Base-by-base conservation (phyloP, 1,140 invertebrate species). In the Ctenoplectra terminalis region DNA sequence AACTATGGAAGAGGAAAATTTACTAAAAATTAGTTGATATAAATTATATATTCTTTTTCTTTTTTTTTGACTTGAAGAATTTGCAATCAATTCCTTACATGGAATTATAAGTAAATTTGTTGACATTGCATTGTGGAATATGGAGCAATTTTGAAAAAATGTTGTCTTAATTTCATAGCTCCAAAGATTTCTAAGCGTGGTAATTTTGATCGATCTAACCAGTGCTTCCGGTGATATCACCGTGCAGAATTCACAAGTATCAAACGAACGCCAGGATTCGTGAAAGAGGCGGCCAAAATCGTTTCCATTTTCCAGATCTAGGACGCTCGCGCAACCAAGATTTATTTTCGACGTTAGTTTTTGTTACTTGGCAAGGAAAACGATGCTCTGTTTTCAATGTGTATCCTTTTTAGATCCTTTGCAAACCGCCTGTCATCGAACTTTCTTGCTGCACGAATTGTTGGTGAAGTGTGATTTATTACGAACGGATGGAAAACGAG, bases 321-420 rank as follows among this genome's bases (percentile, higher is more conserved):
- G 31, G 26, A 20, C 74, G 56, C n/a, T 20, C 34, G 15, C 23
- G 48, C 29, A 40, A 66, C n/a, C 43, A n/a, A 34, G 37, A 54
- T 78, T 56, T 82, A 82, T 58, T 52, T 34, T 23, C 34, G 23
- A 17, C 43, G 17, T 43, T 37, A 40, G 26, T 43, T n/a, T 63
- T 48, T 66, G n/a, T 54, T 40, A 72, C 37, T 78, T 66, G 67
- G 43, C 71, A 64, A n/a, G 9, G 31, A n/a, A 37, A 43, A n/a
- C 29, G 17, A 20, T 8, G 0, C 54, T 61, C 17, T 15, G n/a
- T 31, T 20, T 37, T 61, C 61, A 37, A 17, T 40, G 63, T 43
- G 17, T 64, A 46, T 63, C n/a, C 26, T 70, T 26, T 40, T 23
- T 9, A 34, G 7, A 43, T 43, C 5, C 50, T 54, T 52, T 66